phyloP scores from a whole-genome alignment of 2,888 invertebrate species.

The Sicus ferrugineus region DNA sequence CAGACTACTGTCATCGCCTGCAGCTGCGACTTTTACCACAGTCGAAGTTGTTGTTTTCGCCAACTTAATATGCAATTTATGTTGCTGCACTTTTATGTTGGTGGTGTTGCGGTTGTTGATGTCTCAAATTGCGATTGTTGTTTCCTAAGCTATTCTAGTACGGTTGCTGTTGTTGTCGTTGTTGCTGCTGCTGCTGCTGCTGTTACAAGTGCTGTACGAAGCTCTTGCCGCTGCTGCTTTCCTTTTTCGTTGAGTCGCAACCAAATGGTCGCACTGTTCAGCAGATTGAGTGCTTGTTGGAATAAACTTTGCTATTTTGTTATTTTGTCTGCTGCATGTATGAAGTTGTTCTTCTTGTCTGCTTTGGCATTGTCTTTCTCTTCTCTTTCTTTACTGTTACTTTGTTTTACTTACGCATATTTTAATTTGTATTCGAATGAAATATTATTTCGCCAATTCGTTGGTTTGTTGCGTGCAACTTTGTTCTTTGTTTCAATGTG shows the following conservation, averaged over 20 bases:
- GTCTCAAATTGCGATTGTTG: too few relatives aligned
- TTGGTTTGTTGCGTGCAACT: slow-evolving; percentile 1
- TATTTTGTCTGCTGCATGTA: neutral
- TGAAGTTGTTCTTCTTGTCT: slow-evolving; percentile 1
- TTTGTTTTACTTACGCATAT: neutral
- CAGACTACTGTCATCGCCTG: neutral
- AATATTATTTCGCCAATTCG: neutral
- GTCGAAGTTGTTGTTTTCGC: too few relatives aligned
- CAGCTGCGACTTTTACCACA: too few relatives aligned
- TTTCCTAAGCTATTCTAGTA: too few relatives aligned
- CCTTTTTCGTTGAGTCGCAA: neutral
- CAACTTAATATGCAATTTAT: too few relatives aligned
- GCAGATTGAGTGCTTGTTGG: neutral
- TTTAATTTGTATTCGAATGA: too few relatives aligned
- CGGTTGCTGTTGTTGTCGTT: slow-evolving; percentile 1
- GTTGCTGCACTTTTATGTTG: too few relatives aligned
- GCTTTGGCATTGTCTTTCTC: neutral
- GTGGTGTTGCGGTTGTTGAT: neutral
- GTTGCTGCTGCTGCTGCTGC: neutral
- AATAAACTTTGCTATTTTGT: neutral
- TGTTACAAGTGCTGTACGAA: neutral
- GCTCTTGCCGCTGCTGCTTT: neutral
- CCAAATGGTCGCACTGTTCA: neutral
- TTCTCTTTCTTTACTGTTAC: slow-evolving; percentile 2
- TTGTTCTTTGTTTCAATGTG: slow-evolving; percentile 1